Conservation (phyloP, 92 coral and sea anemone species). For the Siderastrea siderea region DNA sequence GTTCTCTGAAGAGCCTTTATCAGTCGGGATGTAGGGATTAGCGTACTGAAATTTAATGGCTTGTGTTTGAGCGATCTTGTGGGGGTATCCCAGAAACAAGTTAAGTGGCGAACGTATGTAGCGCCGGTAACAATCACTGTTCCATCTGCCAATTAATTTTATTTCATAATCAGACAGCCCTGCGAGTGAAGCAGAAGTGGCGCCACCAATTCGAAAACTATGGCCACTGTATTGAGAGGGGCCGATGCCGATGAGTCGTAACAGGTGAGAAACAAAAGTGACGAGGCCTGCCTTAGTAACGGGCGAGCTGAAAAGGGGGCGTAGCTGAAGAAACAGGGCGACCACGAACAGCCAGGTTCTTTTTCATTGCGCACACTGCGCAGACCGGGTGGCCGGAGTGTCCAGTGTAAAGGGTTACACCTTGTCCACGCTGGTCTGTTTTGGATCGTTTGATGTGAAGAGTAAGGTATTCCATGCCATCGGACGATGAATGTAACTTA, state of each 20-base stretch:
- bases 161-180: conserved; percentile 20
- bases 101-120: conserved; percentile 22
- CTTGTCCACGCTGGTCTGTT: conserved; percentile 33
- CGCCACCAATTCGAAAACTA: background rate
- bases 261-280: conserved; percentile 7
- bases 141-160: conserved; percentile 15
- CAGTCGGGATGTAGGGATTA: background rate
- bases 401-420: conserved; percentile 21
- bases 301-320: too few relatives aligned
- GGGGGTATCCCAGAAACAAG: conserved; percentile 1
- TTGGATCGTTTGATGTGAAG: conserved; percentile 36
- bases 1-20: background rate
- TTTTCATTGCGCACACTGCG: conserved; percentile 41
- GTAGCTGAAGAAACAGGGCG: background rate
- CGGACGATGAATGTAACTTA: conserved; percentile 8
- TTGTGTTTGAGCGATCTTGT: background rate
- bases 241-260: background rate
- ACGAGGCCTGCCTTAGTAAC: too few relatives aligned
- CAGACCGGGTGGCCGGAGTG: conserved; percentile 46
- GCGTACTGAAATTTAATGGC: conserved; percentile 14
- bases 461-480: background rate
- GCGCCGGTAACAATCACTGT: conserved; percentile 4
- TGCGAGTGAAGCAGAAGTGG: conserved; percentile 15
- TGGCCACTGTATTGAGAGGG: conserved; percentile 16
- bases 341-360: conserved; percentile 14